phyloP scores from a whole-genome alignment of 2,113 vertebrate genomes.

The Carassius carassius region DNA sequence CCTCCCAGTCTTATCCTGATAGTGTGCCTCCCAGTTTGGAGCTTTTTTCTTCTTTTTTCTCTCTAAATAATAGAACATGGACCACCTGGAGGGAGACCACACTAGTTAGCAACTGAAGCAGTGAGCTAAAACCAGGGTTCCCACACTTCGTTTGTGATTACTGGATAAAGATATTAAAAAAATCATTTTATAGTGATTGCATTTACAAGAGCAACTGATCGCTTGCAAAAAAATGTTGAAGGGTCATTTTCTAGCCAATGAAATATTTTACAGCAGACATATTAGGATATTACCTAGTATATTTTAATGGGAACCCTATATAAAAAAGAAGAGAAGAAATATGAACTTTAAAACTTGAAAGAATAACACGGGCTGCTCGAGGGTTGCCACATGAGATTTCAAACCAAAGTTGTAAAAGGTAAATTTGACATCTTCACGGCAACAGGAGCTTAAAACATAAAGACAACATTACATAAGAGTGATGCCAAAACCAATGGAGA shows the following conservation, averaged over 20 bases:
- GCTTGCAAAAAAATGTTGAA: background rate
- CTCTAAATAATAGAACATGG: slow-evolving; percentile 7
- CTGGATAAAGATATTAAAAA: background rate
- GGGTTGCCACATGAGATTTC: background rate
- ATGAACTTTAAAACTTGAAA: background rate
- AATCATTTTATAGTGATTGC: background rate
- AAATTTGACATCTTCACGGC: background rate
- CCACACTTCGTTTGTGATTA: background rate
- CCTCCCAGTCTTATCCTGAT: slow-evolving; percentile 34
- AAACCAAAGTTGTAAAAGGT: background rate
- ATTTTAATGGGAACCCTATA: background rate
- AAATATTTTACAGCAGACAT: background rate
- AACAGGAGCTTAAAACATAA: background rate
- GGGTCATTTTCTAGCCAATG: background rate
- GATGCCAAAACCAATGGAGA: slow-evolving; percentile 24
- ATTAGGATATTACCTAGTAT: background rate
- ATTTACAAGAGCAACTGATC: background rate
- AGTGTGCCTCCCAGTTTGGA: slow-evolving; percentile 18
- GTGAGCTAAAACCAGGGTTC: background rate
- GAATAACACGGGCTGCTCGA: too few species aligned
- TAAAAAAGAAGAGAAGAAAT: background rate
- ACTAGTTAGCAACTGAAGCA: slow-evolving; percentile 8
- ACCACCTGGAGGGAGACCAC: slow-evolving; percentile 11
- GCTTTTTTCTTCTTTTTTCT: background rate
- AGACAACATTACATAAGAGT: background rate